Evolutionary conservation across 2,113 vertebrate species (phyloP), one percentile per base, ranked within the genome.

Genomic region (Acinonyx jubatus): DNA sequence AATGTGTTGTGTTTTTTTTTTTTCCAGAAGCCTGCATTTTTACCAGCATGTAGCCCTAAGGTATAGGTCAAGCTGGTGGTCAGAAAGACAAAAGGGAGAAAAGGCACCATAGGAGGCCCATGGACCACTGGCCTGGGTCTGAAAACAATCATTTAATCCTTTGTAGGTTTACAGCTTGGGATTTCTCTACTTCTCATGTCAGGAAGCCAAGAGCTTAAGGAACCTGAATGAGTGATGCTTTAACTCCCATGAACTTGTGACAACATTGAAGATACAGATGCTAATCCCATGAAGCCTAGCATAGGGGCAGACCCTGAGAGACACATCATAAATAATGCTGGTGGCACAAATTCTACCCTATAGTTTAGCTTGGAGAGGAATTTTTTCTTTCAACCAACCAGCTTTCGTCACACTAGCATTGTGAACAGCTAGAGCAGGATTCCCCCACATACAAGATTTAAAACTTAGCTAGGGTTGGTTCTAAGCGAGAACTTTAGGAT

Each of bases 341-440:
- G 25, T 48, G 16, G 41, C 83, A 83, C 5, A 11, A 63, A 69
- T 63, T 94, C 68, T 68, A 38, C 25, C 36, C 8, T 45, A 29
- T 36, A 82, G 65, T 93, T 81, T 91, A 61, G 29, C 76, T n/a
- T 57, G 82, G 71, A 45, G 29, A 94, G 48, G 18, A 94, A 61
- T 48, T 95, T 65, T 65, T 61, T 86, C 48, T 91, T 68, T 85
- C 89, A 27, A 13, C 11, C 55, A 91, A 68, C 2, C 29, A 66
- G 73, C 25, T 85, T 78, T 80, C 23, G 45, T 65, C 55, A 61
- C 1, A 78, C 25, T 45, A 48, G 48, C 19, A n/a, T 1, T 79
- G 25, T 63, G 65, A 91, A 71, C 11, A 36, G 33, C 81, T 73
- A 41, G 38, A 48, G 69, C 21, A 38, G 1, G 27, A 19, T 25